Percentiles rank a stretch among this genome's conserved stretches.
phyloP scores from a whole-genome alignment of 2,797 vertebrate genomes.

The Pantherophis vulpinus region DNA sequence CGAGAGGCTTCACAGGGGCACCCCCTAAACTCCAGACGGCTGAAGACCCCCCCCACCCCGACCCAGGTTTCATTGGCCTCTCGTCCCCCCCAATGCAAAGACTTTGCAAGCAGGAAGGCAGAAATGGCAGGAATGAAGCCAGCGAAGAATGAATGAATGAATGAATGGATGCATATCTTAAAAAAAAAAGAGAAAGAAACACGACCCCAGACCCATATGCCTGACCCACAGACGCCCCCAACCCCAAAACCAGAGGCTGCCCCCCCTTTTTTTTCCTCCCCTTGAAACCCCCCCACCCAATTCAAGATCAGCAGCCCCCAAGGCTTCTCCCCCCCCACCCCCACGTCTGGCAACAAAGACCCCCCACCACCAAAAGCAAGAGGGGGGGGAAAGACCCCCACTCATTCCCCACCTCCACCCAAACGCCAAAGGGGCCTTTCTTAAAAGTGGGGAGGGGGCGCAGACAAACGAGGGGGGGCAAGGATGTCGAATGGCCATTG shows the following conservation, averaged over 20 bases:
- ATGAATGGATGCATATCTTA: neutral
- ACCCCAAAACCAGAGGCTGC: neutral
- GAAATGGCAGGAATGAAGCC: neutral
- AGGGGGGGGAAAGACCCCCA: neutral
- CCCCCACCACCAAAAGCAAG: neutral
- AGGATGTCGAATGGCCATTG: neutral
- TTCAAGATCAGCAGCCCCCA: neutral
- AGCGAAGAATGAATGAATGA: neutral
- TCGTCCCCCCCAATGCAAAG: neutral
- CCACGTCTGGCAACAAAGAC: neutral
- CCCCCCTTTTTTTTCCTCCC: neutral
- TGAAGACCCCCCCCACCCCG: neutral
- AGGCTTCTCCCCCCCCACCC: neutral
- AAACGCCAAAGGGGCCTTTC: neutral
- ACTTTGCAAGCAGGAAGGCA: neutral
- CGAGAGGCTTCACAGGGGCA: rapidly evolving
- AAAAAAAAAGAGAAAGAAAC: neutral
- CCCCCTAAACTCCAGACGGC: neutral
- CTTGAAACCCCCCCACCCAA: too few relatives aligned
- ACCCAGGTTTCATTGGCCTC: neutral
- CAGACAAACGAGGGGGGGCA: neutral
- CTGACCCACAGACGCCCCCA: neutral
- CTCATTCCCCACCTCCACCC: too few relatives aligned
- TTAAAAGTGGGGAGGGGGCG: neutral
- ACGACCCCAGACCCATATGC: neutral